Base-by-base conservation (phyloP, 2,888 invertebrate species). In the Proisotoma minuta region DNA sequence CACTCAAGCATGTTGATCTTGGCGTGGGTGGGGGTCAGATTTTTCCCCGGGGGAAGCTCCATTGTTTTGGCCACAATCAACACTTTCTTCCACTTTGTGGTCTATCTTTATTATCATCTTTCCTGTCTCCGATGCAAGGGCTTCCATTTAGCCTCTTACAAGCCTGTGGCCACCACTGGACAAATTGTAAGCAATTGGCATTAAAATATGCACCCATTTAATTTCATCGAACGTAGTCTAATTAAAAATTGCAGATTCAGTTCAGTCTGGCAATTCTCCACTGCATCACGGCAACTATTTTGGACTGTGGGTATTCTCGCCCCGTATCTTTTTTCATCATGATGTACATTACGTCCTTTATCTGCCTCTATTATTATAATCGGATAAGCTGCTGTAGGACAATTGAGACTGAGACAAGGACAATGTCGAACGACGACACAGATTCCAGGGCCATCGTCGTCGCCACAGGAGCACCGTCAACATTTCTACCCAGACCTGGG, bases 1-100 rank as follows among this genome's bases (percentile, higher is more conserved):
- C 56, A 56, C 22, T 56, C 56, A 18, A 26, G 43, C 10, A 56
- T 56, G 56, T 3, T 56, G 12, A n/a, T 40, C 5, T 15, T 56
- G 8, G 20, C 23, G 5, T 56, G 56, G 56, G 3, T 56, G 15
- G 56, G 56, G 2, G 23, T 47, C 5, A 22, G 56, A 40, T 56
- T 24, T 12, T 29, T 26, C 5, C 56, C 56, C 18, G 47, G 56
- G 15, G 56, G 56, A 4, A 43, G 43, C 43, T 43, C 43, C 26
- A 24, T 47, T 12, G 26, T 56, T 39, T 23, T 56, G 23, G 56
- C 56, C 12, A 26, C 56, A 3, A 40, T 56, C 15, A 56, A 56
- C 26, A 56, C 56, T 3, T 4, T 26, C n/a, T 40, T 34, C 20
- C 56, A 56, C 22, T 18, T 47, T 5, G 26, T 56, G 3, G 43